A percentile compares a stretch with the other conserved stretches of the same genome.
Conservation (phyloP, 2,797 vertebrate species). For the Enteromius unitaeniatus region DNA sequence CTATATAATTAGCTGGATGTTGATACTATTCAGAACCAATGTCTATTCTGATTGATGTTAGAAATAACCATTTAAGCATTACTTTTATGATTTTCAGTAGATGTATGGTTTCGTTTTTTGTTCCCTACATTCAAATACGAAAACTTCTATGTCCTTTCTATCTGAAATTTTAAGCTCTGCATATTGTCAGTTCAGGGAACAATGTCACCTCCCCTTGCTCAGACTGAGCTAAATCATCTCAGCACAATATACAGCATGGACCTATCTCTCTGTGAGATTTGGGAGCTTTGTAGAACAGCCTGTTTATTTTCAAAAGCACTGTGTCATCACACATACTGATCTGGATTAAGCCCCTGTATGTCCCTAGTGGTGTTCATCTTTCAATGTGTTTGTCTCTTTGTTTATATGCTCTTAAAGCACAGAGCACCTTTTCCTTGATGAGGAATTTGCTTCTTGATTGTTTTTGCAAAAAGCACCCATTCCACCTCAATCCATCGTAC, state of each 20-base stretch:
- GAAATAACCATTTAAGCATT: not conserved
- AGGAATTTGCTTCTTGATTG: constrained; percentile 2
- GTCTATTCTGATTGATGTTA: not conserved
- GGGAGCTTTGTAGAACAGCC: constrained; percentile 43
- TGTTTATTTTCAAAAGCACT: constrained; percentile 46
- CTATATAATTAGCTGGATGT: not conserved
- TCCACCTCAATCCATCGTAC: not conserved
- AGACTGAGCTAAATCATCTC: constrained; percentile 28
- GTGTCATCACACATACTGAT: constrained; percentile 49
- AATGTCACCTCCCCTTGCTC: constrained; percentile 4
- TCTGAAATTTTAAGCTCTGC: constrained; percentile 6
- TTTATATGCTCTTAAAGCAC: constrained; percentile 14
- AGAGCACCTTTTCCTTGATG: constrained; percentile 11
- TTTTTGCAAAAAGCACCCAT: not conserved
- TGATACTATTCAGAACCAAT: not conserved
- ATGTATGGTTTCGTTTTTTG: not conserved
- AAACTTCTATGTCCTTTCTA: not conserved
- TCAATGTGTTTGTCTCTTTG: constrained; percentile 17
- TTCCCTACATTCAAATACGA: not conserved
- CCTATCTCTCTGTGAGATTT: constrained; percentile 20
- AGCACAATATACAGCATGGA: constrained; percentile 32
- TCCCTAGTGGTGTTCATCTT: constrained; percentile 19
- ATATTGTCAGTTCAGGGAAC: constrained; percentile 22
- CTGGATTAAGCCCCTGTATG: constrained; percentile 32
- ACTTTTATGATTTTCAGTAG: not conserved